phyloP scores from a whole-genome alignment of 2,888 invertebrate genomes.

The Drosophila quinaria region DNA sequence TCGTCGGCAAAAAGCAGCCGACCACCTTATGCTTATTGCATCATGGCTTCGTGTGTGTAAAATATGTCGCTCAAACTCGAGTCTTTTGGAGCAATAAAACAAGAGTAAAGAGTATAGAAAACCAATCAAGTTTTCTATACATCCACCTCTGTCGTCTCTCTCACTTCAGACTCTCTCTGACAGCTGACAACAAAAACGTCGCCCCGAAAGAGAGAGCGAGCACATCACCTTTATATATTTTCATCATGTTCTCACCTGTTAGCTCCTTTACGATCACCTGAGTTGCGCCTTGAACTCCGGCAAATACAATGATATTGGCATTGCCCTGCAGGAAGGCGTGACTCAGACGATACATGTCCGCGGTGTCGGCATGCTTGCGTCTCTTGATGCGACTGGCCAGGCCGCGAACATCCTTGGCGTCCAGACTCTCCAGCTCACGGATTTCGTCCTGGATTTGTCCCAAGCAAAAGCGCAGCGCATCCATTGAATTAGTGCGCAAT shows the following conservation, averaged over 20 bases:
- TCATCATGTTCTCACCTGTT: conserved; percentile 82
- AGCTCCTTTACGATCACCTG: conserved; percentile 84
- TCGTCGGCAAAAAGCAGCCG: too few relatives aligned
- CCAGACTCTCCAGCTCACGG: conserved; percentile 75
- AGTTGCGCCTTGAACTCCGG: conserved; percentile 81
- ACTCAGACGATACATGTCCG: conserved; percentile 83
- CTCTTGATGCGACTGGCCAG: conserved; percentile 83
- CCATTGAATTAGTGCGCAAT: conserved; percentile 68
- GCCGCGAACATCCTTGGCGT: conserved; percentile 80
- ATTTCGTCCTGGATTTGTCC: conserved; percentile 81
- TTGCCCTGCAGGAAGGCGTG: conserved; percentile 83
- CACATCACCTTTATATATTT: too few relatives aligned
- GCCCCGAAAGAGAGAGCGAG: too few relatives aligned
- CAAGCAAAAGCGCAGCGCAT: conserved; percentile 82
- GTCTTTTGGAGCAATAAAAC: too few relatives aligned
- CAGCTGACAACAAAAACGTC: too few relatives aligned
- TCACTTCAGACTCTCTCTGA: too few relatives aligned
- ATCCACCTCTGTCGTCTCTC: too few relatives aligned
- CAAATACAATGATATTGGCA: conserved; percentile 82
- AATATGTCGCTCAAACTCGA: too few relatives aligned
- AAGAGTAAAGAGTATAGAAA: too few relatives aligned
- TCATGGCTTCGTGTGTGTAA: too few relatives aligned
- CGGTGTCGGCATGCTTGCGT: conserved; percentile 80
- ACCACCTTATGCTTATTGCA: too few relatives aligned
- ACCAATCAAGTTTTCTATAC: too few relatives aligned